Percentiles rank a stretch among this genome's conserved stretches.
Evolutionary conservation across 2,797 vertebrate genomes (phyloP).

Genomic region (Chromobotia macracanthus): DNA sequence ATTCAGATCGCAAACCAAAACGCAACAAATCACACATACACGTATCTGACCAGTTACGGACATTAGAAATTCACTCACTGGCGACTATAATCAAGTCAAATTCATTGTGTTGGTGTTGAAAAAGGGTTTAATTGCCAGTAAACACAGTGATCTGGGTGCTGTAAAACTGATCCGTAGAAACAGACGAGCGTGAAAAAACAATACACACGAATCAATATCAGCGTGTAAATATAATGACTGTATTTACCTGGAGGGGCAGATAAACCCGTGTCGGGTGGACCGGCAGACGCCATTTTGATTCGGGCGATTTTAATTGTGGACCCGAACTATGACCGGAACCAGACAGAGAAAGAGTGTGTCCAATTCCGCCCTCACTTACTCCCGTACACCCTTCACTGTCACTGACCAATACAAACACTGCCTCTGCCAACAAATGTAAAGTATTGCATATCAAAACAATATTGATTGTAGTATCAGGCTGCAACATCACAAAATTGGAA

Average conservation of each 20-base stretch:
- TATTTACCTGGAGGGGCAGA: slow-evolving; percentile 77
- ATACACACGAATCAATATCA: background rate
- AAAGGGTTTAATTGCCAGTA: slow-evolving; percentile 19
- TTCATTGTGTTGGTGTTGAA: background rate
- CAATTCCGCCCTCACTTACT: slow-evolving; percentile 7
- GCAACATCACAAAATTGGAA: no score
- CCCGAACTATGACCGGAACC: slow-evolving; percentile 29
- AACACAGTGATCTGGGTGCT: background rate
- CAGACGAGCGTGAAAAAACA: background rate
- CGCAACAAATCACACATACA: background rate
- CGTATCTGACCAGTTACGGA: background rate
- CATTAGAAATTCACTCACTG: background rate
- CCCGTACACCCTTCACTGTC: background rate
- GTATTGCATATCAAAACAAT: no score
- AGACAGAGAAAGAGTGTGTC: background rate
- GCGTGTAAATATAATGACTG: background rate
- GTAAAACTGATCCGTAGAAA: background rate
- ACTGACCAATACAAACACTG: background rate
- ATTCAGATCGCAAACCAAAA: background rate
- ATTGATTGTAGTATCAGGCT: no score
- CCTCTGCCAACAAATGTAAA: background rate
- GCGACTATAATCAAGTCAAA: background rate
- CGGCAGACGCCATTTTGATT: slow-evolving; percentile 83
- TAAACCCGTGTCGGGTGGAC: slow-evolving; percentile 76
- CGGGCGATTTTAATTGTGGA: slow-evolving; percentile 28